A percentile compares a stretch with the other conserved stretches of the same genome.
Conservation (phyloP, 2,797 vertebrate species). For the Scleropages formosus region DNA sequence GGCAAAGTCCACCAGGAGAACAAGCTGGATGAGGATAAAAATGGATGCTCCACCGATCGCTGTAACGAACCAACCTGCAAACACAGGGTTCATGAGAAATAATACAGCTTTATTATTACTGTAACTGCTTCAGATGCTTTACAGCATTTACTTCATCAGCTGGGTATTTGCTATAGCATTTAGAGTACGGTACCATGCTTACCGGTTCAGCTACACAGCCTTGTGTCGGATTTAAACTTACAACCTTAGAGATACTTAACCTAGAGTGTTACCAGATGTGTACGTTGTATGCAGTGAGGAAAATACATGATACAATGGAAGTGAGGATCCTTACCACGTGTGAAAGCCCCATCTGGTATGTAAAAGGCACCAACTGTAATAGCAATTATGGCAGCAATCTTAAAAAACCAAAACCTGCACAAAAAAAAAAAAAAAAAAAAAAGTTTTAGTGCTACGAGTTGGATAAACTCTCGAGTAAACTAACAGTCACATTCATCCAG, state of each 20-base stretch:
- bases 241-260: too few species aligned
- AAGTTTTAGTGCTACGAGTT: too few species aligned
- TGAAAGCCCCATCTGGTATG: slow-evolving; percentile 85
- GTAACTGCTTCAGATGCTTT: too few species aligned
- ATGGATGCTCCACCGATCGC: slow-evolving; percentile 73
- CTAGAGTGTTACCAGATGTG: too few species aligned
- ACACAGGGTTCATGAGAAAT: background rate
- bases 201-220: too few species aligned
- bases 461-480: too few species aligned
- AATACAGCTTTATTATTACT: too few species aligned
- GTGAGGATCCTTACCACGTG: slow-evolving; percentile 55
- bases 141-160: too few species aligned
- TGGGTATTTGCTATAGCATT: too few species aligned
- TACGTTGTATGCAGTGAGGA: background rate
- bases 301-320: background rate
- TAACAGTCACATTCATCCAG: too few species aligned
- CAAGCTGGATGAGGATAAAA: slow-evolving; percentile 89
- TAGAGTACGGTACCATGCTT: too few species aligned
- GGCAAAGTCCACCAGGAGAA: slow-evolving; percentile 85
- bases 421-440: slow-evolving; percentile 2
- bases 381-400: slow-evolving; percentile 79
- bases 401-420: slow-evolving; percentile 92
- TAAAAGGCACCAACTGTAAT: slow-evolving; percentile 88
- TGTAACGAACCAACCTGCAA: slow-evolving; percentile 77
- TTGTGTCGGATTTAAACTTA: background rate